Evolutionary conservation across 2,888 invertebrate genomes (phyloP), one percentile per base, ranked within the genome.

Genomic region (Abscondita cerata): DNA sequence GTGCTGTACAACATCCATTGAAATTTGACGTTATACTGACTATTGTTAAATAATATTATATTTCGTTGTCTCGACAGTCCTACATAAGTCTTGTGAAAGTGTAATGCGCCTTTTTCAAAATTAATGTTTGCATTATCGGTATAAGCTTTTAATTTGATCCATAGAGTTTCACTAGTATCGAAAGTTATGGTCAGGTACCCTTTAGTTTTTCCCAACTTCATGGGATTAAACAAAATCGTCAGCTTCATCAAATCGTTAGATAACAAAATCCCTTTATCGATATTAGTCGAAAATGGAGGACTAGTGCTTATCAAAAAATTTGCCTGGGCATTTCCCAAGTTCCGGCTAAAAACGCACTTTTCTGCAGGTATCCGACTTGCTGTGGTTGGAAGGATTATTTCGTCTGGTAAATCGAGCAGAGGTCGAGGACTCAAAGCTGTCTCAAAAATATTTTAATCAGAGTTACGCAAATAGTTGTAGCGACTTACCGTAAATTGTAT

Each of bases 401-500:
- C 71, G 76, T 88, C 88, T 0, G 87, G 87, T 64, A 88, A 83
- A 71, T 86, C 84, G 3, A 88, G 75, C 11, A 87, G 72, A 1
- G 86, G 83, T 64, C 87, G 75, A 1, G 85, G 82, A 18, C 85
- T 5, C 34, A 64, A 13, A 1, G 60, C 61, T 60, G 20, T 36
- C 54, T n/a, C n/a, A n/a, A n/a, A n/a, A n/a, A n/a, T n/a, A n/a
- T n/a, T n/a, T n/a, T n/a, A n/a, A n/a, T n/a, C 16, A 48, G 41
- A 47, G 4, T 48, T n/a, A 25, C 5, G 1, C 31, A 41, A 31
- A 11, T 52, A 20, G 2, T n/a, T 13, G n/a, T n/a, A n/a, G n/a
- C n/a, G n/a, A 9, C 16, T 20, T 76, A 87, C 88, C 88, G 70
- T 86, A 82, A n/a, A 88, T 73, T 1, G 87, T 85, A 25, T 89